phyloP scores from a whole-genome alignment of 2,797 vertebrate genomes.

The Novumbra hubbsi region DNA sequence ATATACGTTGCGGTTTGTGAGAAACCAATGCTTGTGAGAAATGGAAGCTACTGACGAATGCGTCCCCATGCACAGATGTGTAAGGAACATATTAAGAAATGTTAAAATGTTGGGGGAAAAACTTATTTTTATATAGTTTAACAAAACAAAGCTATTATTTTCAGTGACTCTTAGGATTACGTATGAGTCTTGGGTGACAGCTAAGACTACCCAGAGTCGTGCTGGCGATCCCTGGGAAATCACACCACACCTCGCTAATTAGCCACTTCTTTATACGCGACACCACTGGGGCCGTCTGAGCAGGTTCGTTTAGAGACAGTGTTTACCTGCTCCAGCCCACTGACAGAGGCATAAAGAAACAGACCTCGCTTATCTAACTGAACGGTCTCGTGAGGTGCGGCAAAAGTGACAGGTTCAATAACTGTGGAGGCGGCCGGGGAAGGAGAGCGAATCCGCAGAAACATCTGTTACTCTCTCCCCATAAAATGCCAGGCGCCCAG shows the following conservation, averaged over 20 bases:
- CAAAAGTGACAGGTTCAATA: conserved; percentile 30
- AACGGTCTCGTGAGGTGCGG: conserved; percentile 12
- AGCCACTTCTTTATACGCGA: background rate
- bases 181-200: conserved; percentile 10
- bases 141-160: background rate
- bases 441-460: conserved; percentile 37
- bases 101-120: background rate
- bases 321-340: conserved; percentile 19
- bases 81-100: background rate
- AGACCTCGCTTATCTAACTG: conserved; percentile 18
- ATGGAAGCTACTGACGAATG: background rate
- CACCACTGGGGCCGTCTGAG: conserved; percentile 2
- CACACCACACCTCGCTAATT: conserved; percentile 20
- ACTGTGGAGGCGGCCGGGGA: conserved; percentile 13
- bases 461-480: conserved; percentile 27
- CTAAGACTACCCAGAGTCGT: background rate
- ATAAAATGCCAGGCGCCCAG: conserved; percentile 4
- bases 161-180: background rate
- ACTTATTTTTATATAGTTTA: conserved; percentile 22
- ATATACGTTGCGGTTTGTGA: background rate
- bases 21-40: background rate
- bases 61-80: background rate
- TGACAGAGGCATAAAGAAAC: conserved; percentile 18
- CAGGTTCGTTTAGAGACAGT: background rate
- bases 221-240: background rate